Evolutionary conservation across 2,888 invertebrate genomes (phyloP), one percentile per base, ranked within the genome.

Genomic region (Campoplex capitator): DNA sequence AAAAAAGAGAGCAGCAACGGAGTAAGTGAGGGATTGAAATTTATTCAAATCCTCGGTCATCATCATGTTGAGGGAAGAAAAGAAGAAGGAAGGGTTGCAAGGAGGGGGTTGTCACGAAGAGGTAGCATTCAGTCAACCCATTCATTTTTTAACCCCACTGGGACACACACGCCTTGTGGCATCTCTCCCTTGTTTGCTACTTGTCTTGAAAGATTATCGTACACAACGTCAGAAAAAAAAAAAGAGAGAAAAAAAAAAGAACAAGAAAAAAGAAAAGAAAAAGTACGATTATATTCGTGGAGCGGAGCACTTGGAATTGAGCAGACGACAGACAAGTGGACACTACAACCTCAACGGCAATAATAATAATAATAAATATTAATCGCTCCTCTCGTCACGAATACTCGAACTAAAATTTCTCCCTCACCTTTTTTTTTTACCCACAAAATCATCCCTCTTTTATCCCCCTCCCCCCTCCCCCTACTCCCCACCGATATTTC

Each of bases 141-240:
- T 78, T 67, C 45, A 45, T 48, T 89, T 88, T 85, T 86, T 87
- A 85, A 65, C 87, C 86, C 86, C 85, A 28, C 77, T 38, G 73
- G 77, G 73, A 77, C 16, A 56, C 11, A 65, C 28, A 56, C 68
- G 58, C 54, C 68, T 42, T 65, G 81, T 68, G 65, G 54, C 56
- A 62, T 56, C 18, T n/a, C 73, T 82, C 88, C 75, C 88, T 88
- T 90, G 90, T 90, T 91, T 89, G 87, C 90, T 89, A 88, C 90
- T 90, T 86, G 76, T 88, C 89, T 89, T 88, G 87, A 90, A 89
- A 89, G 88, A 92, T 92, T 91, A 90, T 88, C 86, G 87, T 87
- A 35, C 67, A 76, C 45, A 45, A 45, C 45, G 45, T 62, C 77
- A 62, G 67, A 48, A 45, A 71, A 67, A 54, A 54, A 73, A 65